Percentiles rank a stretch among this genome's conserved stretches.
These are phyloP conservation scores for Caenorhabditis plicata DNA, from an alignment of 2,888 invertebrate species.

Conservation along the genomic window DNA sequence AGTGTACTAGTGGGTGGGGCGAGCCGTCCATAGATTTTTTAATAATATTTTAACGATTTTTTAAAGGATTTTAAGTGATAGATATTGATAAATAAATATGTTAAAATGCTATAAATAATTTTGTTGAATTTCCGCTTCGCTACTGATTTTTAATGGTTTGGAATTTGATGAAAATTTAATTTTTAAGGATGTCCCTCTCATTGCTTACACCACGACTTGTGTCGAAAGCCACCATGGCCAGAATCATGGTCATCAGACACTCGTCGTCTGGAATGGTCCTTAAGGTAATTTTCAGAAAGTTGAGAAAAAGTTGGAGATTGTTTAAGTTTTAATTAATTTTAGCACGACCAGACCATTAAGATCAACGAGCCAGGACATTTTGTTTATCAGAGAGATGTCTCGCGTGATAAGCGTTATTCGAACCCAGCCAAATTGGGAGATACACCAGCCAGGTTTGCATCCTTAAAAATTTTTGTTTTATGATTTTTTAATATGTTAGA, in stretches of 20 bases:
- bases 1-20: conserved; percentile 12
- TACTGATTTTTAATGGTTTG: not conserved
- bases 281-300: conserved; percentile 8
- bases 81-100: too few species aligned
- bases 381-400: conserved; percentile 57
- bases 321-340: not conserved
- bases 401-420: conserved; percentile 53
- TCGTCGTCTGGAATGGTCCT: conserved; percentile 26
- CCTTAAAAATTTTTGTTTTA: not conserved
- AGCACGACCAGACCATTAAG: conserved; percentile 33
- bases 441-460: conserved; percentile 48
- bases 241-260: conserved; percentile 41
- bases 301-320: not conserved
- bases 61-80: not conserved
- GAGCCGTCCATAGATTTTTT: conserved; percentile 28
- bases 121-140: not conserved
- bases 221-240: conserved; percentile 37
- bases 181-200: conserved; percentile 54
- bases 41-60: not conserved
- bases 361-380: conserved; percentile 48
- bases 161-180: not conserved
- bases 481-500: conserved; percentile 24
- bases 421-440: conserved; percentile 59
- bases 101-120: not conserved
- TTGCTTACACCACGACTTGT: conserved; percentile 50